Percentiles rank a stretch among this genome's conserved stretches.
These are phyloP conservation scores for Halcyon badia DNA, from an alignment of 2,797 vertebrate genomes.

Conservation along the genomic window DNA sequence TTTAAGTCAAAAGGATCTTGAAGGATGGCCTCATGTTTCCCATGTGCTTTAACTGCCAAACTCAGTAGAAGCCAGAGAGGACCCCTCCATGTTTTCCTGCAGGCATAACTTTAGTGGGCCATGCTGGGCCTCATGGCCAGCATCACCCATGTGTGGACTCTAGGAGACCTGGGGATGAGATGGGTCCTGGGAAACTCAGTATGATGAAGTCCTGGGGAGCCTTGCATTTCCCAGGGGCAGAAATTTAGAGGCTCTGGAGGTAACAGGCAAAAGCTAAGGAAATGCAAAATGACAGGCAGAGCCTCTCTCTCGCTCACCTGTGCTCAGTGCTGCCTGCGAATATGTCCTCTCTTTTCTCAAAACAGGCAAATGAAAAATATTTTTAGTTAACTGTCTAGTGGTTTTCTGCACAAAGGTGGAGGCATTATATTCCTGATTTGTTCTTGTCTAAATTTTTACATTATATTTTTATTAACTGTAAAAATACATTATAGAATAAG, in stretches of 20 bases:
- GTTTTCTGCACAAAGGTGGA: background rate
- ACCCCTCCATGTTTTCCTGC: background rate
- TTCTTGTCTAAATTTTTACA: background rate
- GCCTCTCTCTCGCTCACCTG: background rate
- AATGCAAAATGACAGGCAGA: background rate
- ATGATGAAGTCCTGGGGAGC: background rate
- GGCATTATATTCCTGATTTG: background rate
- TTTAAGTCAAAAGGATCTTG: background rate
- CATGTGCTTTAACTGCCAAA: background rate
- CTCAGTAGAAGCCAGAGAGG: background rate
- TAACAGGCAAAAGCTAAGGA: background rate
- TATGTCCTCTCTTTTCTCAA: background rate
- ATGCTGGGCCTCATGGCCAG: background rate
- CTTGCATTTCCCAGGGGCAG: background rate
- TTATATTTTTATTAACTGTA: background rate
- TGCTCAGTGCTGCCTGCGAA: background rate
- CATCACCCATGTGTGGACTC: background rate
- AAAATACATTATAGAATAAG: background rate
- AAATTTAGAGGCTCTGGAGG: background rate
- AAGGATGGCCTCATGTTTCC: fast-evolving
- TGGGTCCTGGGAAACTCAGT: background rate
- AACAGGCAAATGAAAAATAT: background rate
- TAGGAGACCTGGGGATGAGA: background rate
- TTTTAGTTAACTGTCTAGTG: background rate
- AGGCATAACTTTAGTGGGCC: background rate